Percentiles rank a stretch among this genome's conserved stretches.
Evolutionary conservation across 30 jellyfish, hydroid and myxozoan genomes (phyloP).

Genomic region (Pelagia noctiluca): DNA sequence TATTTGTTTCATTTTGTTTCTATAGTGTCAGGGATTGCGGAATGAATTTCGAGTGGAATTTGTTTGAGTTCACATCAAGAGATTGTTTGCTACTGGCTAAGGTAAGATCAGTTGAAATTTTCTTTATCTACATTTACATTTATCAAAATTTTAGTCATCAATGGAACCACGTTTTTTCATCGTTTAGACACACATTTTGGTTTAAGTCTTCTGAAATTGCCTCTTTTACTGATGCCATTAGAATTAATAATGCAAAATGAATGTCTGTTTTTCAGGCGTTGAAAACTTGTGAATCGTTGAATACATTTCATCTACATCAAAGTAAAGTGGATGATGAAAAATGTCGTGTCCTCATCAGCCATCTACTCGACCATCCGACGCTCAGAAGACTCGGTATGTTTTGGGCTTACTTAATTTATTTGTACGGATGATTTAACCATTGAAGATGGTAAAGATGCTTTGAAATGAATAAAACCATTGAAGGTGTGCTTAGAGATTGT

Average conservation of each 20-base stretch:
- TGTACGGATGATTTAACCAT: not conserved
- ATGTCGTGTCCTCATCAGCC: slow-evolving; percentile 88
- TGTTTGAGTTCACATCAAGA: slow-evolving; percentile 87
- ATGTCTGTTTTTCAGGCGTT: slow-evolving; percentile 75
- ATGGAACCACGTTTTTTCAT: too few relatives aligned
- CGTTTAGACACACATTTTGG: too few relatives aligned
- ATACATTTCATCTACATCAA: slow-evolving; percentile 84
- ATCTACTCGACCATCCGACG: slow-evolving; percentile 94
- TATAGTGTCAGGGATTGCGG: slow-evolving; percentile 95
- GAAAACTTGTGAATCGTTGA: slow-evolving; percentile 66
- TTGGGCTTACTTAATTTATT: not conserved
- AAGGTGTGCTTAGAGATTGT: too few relatives aligned
- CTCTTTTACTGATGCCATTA: too few relatives aligned
- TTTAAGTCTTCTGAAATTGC: too few relatives aligned
- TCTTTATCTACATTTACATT: not conserved
- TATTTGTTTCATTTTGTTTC: too few relatives aligned
- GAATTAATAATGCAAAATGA: too few relatives aligned
- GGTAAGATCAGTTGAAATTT: slow-evolving; percentile 38
- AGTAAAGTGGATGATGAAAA: slow-evolving; percentile 96
- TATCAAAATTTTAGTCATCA: too few relatives aligned
- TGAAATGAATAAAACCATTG: too few relatives aligned
- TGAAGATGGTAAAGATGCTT: not conserved
- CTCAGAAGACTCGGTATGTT: slow-evolving; percentile 65
- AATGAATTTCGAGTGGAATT: slow-evolving; percentile 97
- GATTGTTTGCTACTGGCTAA: slow-evolving; percentile 89